These are phyloP conservation scores for Tinamus guttatus DNA, from an alignment of 2,113 vertebrate species.

Conservation along the genomic window DNA sequence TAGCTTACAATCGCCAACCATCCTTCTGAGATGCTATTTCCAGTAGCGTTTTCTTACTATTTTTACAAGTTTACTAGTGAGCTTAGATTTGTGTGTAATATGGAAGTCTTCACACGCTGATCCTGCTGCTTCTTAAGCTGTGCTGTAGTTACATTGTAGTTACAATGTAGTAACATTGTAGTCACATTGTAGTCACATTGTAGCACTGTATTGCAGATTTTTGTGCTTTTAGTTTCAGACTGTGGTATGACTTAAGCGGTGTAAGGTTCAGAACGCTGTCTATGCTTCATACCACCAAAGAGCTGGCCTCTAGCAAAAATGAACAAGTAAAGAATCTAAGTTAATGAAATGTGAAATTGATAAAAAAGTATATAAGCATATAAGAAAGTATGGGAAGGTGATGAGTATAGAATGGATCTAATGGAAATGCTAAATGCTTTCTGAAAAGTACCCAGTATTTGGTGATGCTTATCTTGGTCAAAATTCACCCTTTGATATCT, in stretches of 20 bases:
- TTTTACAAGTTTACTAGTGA: not conserved
- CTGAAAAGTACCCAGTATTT: not conserved
- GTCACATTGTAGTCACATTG: too few species aligned
- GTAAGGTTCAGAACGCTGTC: not conserved
- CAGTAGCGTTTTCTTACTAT: not conserved
- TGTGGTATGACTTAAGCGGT: not conserved
- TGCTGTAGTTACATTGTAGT: not conserved
- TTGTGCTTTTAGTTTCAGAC: not conserved
- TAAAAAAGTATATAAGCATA: not conserved
- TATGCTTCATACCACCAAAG: not conserved
- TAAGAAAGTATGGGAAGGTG: not conserved
- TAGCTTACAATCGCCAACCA: not conserved
- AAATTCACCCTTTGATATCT: not conserved
- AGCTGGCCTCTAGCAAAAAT: not conserved
- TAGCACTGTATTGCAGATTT: not conserved
- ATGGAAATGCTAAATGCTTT: not conserved
- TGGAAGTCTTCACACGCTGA: not conserved
- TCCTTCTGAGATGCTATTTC: not conserved
- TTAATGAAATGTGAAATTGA: not conserved
- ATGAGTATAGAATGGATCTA: not conserved
- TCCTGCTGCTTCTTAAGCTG: not conserved
- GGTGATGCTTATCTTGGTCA: not conserved
- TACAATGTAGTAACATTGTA: too few species aligned
- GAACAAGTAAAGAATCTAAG: not conserved
- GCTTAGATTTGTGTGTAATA: not conserved